Conservation (phyloP, 1,140 invertebrate species). For the Lethrus apterus region DNA sequence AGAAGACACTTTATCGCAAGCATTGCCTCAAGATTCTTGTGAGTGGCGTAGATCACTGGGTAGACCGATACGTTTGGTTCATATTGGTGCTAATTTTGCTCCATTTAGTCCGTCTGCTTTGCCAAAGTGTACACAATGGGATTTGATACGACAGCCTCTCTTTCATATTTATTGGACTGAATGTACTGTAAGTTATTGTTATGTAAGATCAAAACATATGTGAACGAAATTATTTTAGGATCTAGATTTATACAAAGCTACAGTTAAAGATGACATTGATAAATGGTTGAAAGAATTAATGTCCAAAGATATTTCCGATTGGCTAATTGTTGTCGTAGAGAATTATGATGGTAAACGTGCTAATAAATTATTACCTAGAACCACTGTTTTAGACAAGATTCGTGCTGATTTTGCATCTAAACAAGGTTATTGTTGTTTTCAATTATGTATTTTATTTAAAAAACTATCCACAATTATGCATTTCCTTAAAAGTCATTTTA, state of each 20-base stretch:
- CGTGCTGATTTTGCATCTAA: slow-evolving; percentile 88
- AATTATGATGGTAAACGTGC: slow-evolving; percentile 84
- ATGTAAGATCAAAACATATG: slow-evolving; percentile 8
- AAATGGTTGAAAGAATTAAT: slow-evolving; percentile 75
- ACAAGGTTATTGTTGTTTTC: slow-evolving; percentile 60
- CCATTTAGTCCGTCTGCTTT: slow-evolving; percentile 67
- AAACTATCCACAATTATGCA: neutral
- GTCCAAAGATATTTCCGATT: slow-evolving; percentile 73
- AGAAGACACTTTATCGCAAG: slow-evolving; percentile 65
- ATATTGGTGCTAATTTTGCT: slow-evolving; percentile 76
- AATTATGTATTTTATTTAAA: slow-evolving; percentile 9
- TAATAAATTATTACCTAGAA: slow-evolving; percentile 86
- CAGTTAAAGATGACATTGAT: slow-evolving; percentile 80
- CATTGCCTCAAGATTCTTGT: slow-evolving; percentile 74
- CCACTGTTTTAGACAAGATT: slow-evolving; percentile 91
- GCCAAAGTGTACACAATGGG: slow-evolving; percentile 55
- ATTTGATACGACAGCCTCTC: slow-evolving; percentile 77
- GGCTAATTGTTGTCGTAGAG: slow-evolving; percentile 91
- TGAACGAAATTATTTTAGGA: slow-evolving; percentile 72
- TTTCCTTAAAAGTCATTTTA: neutral
- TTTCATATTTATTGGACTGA: slow-evolving; percentile 95
- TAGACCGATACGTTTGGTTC: slow-evolving; percentile 71
- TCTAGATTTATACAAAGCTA: slow-evolving; percentile 82
- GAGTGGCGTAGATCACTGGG: slow-evolving; percentile 87
- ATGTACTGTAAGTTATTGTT: slow-evolving; percentile 63